phyloP scores from a whole-genome alignment of 2,888 invertebrate species.

The Sarcophaga rosellei region DNA sequence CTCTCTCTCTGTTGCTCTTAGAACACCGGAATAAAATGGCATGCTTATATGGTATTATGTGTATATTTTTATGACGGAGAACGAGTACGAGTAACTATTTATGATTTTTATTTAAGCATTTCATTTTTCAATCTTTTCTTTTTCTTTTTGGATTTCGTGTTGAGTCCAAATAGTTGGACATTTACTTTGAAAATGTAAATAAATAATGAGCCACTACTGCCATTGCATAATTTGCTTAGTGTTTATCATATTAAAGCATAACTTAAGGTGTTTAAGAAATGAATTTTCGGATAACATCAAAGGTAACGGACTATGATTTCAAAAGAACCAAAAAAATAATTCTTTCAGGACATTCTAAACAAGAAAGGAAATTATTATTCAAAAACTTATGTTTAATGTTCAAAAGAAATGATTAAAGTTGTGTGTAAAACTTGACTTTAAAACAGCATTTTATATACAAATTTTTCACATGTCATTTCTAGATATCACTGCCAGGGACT shows the following conservation, averaged over 20 bases:
- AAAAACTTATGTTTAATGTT: not conserved
- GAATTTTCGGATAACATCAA: constrained; percentile 39
- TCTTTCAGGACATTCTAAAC: too few species aligned
- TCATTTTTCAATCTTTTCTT: constrained; percentile 7
- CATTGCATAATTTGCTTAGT: constrained; percentile 41
- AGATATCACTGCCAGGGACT: too few species aligned
- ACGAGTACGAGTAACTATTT: constrained; percentile 1
- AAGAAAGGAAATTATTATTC: not conserved
- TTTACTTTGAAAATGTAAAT: constrained; percentile 45
- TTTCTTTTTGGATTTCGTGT: constrained; percentile 30
- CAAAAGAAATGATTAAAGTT: too few species aligned
- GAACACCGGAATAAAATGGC: constrained; percentile 38
- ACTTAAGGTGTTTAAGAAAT: constrained; percentile 50
- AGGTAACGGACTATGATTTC: not conserved
- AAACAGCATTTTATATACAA: too few species aligned
- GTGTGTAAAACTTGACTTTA: too few species aligned
- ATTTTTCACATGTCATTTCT: too few species aligned
- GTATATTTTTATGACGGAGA: not conserved
- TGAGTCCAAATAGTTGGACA: constrained; percentile 54
- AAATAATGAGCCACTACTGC: constrained; percentile 56
- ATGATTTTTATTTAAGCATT: constrained; percentile 55
- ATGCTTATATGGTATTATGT: constrained; percentile 61
- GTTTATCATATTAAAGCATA: constrained; percentile 48
- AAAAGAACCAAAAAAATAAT: too few species aligned
- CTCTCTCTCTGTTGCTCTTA: not conserved